Base-by-base conservation (phyloP, 2,888 invertebrate genomes). In the Epicampocera succincta region DNA sequence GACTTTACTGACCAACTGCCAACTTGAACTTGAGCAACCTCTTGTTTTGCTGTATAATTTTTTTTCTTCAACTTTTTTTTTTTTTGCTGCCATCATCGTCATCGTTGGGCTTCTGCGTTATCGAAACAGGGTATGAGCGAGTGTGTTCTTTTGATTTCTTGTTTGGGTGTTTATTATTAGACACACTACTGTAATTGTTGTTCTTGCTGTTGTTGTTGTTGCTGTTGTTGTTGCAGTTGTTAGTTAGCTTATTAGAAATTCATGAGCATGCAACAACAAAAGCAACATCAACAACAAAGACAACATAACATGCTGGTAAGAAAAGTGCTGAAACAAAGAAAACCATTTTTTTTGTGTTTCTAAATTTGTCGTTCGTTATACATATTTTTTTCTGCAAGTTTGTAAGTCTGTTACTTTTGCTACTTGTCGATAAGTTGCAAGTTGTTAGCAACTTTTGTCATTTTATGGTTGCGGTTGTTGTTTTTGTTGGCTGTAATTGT, bases 241-340 rank as follows among this genome's bases (percentile, higher is more conserved):
- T 56, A 44, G 44, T 52, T 54, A 33, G 19, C 73, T 63, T 80
- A 86, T 87, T 87, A 86, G 87, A 88, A 87, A 88, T 87, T 85
- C 87, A 87, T 85, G 88, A 84, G 85, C 84, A 85, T 85, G 84
- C 83, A 81, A 83, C 80, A 84, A 52, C 65, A 48, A 72, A 85
- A 85, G 84, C 83, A 81, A 83, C 80, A 84, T 46, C 65, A 48
- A 72, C 61, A 77, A 25, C 25, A 25, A 5, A 33, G 33, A n/a
- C n/a, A n/a, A n/a, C n/a, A n/a, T n/a, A n/a, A 66, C 56, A 77
- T 73, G 76, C 68, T 69, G 72, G 61, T n/a, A 54, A 60, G 33
- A 29, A 25, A 33, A 50, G 4, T 38, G 17, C 12, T 1, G n/a
- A 11, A 33, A 69, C n/a, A 50, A 33, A 50, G 12, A 40, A 50